Conservation (phyloP, 2,888 invertebrate species). For the Plemyria rubiginata region DNA sequence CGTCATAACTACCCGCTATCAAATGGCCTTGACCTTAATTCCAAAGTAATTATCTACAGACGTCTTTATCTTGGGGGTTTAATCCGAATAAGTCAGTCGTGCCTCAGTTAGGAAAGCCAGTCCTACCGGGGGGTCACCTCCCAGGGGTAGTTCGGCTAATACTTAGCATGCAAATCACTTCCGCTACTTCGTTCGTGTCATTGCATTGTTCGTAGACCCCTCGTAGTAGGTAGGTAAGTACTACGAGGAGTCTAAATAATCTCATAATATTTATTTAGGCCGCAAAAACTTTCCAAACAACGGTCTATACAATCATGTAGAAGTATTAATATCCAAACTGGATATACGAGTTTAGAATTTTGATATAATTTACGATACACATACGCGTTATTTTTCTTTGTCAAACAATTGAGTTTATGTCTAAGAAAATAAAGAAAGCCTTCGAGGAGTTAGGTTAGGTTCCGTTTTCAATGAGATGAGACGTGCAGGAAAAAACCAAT, state of each 20-base stretch:
- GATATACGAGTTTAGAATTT: slow-evolving; percentile 16
- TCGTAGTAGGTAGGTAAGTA: too few relatives aligned
- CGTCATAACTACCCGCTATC: slow-evolving; percentile 12
- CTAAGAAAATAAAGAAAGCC: background rate
- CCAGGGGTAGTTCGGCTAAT: slow-evolving; percentile 42
- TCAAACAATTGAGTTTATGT: background rate
- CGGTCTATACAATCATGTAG: slow-evolving; percentile 46
- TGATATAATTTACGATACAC: slow-evolving; percentile 10
- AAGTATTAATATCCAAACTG: slow-evolving; percentile 32
- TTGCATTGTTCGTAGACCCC: slow-evolving; percentile 40
- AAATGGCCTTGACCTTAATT: slow-evolving; percentile 26
- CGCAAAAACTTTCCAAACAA: slow-evolving; percentile 49
- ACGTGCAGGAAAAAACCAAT: too few relatives aligned
- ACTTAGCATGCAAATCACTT: slow-evolving; percentile 62
- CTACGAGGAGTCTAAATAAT: too few relatives aligned
- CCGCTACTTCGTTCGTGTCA: slow-evolving; percentile 48
- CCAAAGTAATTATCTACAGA: slow-evolving; percentile 27
- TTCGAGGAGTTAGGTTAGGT: background rate
- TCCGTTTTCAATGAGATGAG: background rate
- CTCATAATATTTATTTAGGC: slow-evolving; percentile 51
- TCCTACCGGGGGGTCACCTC: slow-evolving; percentile 29
- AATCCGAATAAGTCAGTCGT: slow-evolving; percentile 32
- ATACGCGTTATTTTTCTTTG: background rate
- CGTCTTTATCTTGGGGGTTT: slow-evolving; percentile 38
- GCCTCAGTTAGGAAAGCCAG: slow-evolving; percentile 33